A percentile compares a stretch with the other conserved stretches of the same genome.
Evolutionary conservation across 1,140 invertebrate species (phyloP).

Genomic region (Branchinecta lindahli): DNA sequence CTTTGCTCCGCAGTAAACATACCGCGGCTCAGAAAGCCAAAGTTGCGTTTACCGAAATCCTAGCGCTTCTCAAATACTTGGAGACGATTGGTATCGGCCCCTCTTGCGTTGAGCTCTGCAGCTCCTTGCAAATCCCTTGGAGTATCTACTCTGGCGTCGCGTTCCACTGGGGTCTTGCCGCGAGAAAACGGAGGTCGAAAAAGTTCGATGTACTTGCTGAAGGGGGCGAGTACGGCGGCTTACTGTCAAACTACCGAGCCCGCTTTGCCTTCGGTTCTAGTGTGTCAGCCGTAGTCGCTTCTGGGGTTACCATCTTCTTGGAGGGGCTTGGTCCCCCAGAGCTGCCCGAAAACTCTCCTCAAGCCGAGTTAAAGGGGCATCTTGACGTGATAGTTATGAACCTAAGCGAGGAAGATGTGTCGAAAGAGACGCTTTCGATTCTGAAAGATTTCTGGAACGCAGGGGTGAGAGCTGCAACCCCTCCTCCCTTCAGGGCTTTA

Average conservation of each 20-base stretch:
- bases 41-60: neutral
- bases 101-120: neutral
- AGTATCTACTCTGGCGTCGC: neutral
- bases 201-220: conserved; percentile 8
- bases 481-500: conserved; percentile 37
- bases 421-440: conserved; percentile 45
- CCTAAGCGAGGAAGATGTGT: conserved; percentile 36
- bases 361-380: conserved; percentile 25
- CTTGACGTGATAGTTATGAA: conserved; percentile 53
- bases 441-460: conserved; percentile 41
- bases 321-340: conserved; percentile 39
- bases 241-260: neutral
- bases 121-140: neutral
- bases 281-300: conserved; percentile 42
- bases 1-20: neutral
- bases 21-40: neutral
- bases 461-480: conserved; percentile 37
- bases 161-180: neutral
- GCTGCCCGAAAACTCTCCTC: conserved; percentile 33
- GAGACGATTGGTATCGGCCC: neutral
- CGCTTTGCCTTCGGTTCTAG: conserved; percentile 25
- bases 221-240: conserved; percentile 12
- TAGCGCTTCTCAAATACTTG: neutral
- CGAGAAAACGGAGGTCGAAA: neutral
- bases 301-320: conserved; percentile 54